Conservation (phyloP, 2,113 vertebrate species). For the Euleptes europaea region DNA sequence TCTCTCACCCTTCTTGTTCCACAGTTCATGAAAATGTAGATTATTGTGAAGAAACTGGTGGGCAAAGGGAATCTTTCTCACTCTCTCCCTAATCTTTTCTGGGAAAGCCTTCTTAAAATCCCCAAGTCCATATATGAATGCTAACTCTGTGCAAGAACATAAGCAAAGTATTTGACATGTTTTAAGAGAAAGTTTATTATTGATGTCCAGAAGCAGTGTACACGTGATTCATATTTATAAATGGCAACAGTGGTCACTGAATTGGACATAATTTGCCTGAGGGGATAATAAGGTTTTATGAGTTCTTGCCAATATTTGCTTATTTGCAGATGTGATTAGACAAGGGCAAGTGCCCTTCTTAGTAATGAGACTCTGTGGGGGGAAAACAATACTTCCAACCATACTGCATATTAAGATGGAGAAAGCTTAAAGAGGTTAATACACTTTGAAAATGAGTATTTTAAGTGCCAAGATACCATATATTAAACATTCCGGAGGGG, state of each 20-base stretch:
- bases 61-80: not conserved
- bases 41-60: not conserved
- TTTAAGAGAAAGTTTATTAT: conserved; percentile 44
- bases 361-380: conserved; percentile 6
- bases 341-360: conserved; percentile 47
- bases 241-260: conserved; percentile 36
- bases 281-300: conserved; percentile 41
- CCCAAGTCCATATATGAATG: conserved; percentile 37
- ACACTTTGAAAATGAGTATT: conserved; percentile 50
- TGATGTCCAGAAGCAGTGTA: conserved; percentile 32
- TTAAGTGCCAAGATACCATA: conserved; percentile 24
- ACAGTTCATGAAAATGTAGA: not conserved
- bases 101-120: conserved; percentile 24
- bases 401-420: conserved; percentile 40
- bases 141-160: conserved; percentile 4
- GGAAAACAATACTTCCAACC: conserved; percentile 34
- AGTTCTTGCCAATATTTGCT: conserved; percentile 56
- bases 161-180: conserved; percentile 26
- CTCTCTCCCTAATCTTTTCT: conserved; percentile 16
- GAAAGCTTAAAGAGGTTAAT: conserved; percentile 43
- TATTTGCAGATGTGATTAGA: conserved; percentile 50
- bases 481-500: conserved; percentile 23
- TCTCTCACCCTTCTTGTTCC: not conserved
- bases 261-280: conserved; percentile 47
- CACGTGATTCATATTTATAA: conserved; percentile 55